Conservation (phyloP, 2,797 vertebrate genomes). For the Dermochelys coriacea region DNA sequence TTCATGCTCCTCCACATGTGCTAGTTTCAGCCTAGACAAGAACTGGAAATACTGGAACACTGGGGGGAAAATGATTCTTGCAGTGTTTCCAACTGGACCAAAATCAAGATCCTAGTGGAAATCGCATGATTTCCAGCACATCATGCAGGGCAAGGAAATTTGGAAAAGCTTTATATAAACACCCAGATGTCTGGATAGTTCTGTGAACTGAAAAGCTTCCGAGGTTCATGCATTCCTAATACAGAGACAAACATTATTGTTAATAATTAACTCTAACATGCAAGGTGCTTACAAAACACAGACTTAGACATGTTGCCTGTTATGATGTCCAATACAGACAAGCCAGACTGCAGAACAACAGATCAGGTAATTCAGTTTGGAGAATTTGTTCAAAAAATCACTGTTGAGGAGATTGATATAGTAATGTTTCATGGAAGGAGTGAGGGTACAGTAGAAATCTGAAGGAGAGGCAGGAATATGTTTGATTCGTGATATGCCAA, state of each 20-base stretch:
- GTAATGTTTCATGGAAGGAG: not conserved
- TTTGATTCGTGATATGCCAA: not conserved
- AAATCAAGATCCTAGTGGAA: constrained; percentile 44
- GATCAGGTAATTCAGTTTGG: not conserved
- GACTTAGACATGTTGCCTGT: not conserved
- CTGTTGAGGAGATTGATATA: not conserved
- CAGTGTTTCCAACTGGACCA: constrained; percentile 52
- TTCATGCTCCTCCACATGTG: not conserved
- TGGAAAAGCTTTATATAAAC: constrained; percentile 48
- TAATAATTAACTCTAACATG: not conserved
- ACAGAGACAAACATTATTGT: not conserved
- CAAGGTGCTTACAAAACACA: not conserved
- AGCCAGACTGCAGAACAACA: not conserved
- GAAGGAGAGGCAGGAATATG: not conserved
- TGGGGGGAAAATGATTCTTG: constrained; percentile 39
- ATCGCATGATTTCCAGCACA: constrained; percentile 41
- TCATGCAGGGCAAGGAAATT: constrained; percentile 5
- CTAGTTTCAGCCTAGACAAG: constrained; percentile 27
- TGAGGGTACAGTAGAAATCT: not conserved
- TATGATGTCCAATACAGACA: not conserved
- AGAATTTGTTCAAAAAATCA: not conserved
- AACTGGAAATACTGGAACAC: constrained; percentile 57
- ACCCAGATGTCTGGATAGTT: constrained; percentile 62
- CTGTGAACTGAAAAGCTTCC: not conserved
- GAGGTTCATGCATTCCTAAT: constrained; percentile 11